Evolutionary conservation across 2,888 invertebrate genomes (phyloP), one percentile per base, ranked within the genome.

Genomic region (Drosophila paramelanica): DNA sequence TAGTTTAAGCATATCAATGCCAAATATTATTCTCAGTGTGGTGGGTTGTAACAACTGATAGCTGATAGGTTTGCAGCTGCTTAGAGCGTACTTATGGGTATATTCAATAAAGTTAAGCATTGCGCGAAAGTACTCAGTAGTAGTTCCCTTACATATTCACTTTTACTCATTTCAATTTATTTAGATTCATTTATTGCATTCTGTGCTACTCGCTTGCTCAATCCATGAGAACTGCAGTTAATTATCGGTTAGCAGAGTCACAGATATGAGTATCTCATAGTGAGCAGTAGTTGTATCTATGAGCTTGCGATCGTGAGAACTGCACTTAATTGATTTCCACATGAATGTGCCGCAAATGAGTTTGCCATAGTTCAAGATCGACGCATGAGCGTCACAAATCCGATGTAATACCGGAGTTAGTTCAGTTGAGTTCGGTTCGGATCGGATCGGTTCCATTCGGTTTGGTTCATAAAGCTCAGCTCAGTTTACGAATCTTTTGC

Each of bases 281-380:
- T 33, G 31, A 2, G 38, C 14, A 7, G 47, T 55, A 38, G 60
- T 36, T 52, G 43, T 36, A 13, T 47, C 52, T 27, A 27, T 27
- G 50, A 46, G 31, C 77, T 79, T 70, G 83, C 77, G 91, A 91
- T 91, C 91, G 91, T 91, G 91, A 91, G 91, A 91, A 91, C 85
- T 87, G 82, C 87, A 85, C 90, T 91, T 91, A 91, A 91, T 91
- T 91, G 91, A 91, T 91, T 91, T 91, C 91, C 88, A 91, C 91
- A 91, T 90, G 91, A 80, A 83, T 71, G 70, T 73, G 83, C 79
- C 70, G 67, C 82, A 88, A 79, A 81, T 81, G 77, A 77, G 79
- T 82, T 80, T 79, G 81, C 76, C 67, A 60, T 50, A 74, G 85
- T 77, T 81, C 78, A 80, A 73, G 61, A 70, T 77, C 66, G 66